Conservation (phyloP, 2,113 vertebrate genomes). For the Eclectus roratus region DNA sequence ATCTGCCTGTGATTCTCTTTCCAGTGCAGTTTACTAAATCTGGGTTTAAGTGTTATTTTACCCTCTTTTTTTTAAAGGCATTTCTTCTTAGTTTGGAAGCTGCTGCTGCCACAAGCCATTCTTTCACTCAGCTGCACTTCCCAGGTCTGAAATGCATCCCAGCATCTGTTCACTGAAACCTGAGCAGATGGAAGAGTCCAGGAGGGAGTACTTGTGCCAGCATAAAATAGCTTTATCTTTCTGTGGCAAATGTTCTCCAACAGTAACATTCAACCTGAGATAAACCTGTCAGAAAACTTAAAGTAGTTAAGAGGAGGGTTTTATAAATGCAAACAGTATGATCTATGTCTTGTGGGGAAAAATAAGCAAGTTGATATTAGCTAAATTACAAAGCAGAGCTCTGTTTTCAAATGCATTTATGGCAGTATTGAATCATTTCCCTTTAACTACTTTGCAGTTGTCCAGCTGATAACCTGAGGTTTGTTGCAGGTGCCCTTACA, state of each 20-base stretch:
- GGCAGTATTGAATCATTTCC: background rate
- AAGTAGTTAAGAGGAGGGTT: background rate
- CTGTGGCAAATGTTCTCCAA: background rate
- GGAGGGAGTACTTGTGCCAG: background rate
- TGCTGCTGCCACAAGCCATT: background rate
- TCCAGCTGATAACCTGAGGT: background rate
- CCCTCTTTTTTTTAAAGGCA: background rate
- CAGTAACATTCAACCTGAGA: background rate
- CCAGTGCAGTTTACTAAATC: background rate
- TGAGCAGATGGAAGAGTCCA: slow-evolving; percentile 39
- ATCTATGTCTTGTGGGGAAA: background rate
- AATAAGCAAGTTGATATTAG: background rate
- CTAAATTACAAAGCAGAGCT: background rate
- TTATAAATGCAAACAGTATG: background rate
- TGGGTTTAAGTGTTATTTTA: background rate
- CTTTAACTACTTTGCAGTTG: background rate
- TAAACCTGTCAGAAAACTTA: background rate
- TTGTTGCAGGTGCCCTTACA: background rate
- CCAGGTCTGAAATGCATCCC: slow-evolving; percentile 1
- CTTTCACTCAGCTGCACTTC: background rate
- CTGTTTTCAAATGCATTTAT: background rate
- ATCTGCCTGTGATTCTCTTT: background rate
- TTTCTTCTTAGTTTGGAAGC: background rate
- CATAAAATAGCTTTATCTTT: background rate
- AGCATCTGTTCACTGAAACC: slow-evolving; percentile 31